Evolutionary conservation across 2,113 vertebrate species (phyloP), one percentile per base, ranked within the genome.

Genomic region (Echinops telfairi): DNA sequence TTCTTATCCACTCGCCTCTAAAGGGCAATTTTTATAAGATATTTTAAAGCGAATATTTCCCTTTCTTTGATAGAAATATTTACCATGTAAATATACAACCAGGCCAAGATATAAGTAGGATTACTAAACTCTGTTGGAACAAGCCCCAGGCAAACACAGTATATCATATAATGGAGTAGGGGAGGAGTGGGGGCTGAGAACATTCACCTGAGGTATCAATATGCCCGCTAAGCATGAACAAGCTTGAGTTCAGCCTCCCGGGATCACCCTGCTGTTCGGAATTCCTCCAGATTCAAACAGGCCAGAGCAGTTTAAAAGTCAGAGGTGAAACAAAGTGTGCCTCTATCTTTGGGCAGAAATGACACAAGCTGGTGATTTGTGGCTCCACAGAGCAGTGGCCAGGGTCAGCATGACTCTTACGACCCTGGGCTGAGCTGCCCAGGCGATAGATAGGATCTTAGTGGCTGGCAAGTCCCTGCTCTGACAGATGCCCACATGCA

Each of bases 1-100:
- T 89, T 86, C 62, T 89, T 97, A 91, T 89, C 88, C 62, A 94
- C 20, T 78, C n/a, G 79, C 85, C 93, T 97, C 94, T 84, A 94
- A 90, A 96, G 87, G 95, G 81, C 79, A 29, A 94, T 84, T 91
- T 97, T 95, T 96, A 94, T 94, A 89, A 91, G 95, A 92, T 77
- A 76, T 95, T 96, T 96, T 90, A 88, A 97, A 97, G 85, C 71
- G 93, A 97, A 78, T 89, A 92, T 94, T 97, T 97, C 78, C 97
- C 88, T 96, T 96, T 95, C 89, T 95, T 97, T 94, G 91, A 64
- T 43, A 94, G 86, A 95, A 95, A 91, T 95, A 84, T 97, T 91
- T 97, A 90, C 95, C 1, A 70, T 93, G 97, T 82, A 96, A 96
- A 97, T 95, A 95, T 43, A 86, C 36, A 94, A 86, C 6, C 25